A percentile compares a stretch with the other conserved stretches of the same genome.
phyloP scores from a whole-genome alignment of 2,888 invertebrate genomes.

The Osedax fenrisi region DNA sequence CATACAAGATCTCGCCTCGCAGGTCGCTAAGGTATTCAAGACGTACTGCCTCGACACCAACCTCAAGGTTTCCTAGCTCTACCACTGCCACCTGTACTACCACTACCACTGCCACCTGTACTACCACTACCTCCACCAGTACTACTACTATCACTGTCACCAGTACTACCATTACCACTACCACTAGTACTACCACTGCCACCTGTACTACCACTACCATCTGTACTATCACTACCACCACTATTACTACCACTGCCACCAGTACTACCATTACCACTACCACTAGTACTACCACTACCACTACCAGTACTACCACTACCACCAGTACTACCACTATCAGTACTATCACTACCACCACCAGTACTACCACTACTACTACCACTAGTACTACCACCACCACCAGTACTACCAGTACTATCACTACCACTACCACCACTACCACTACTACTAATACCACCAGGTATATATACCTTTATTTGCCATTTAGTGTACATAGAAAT shows the following conservation, averaged over 20 bases:
- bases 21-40: conserved; percentile 70
- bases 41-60: conserved; percentile 52
- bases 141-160: neutral
- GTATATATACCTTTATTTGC: too few relatives aligned
- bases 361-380: neutral
- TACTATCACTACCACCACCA: neutral
- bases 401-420: neutral
- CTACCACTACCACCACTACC: neutral
- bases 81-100: neutral
- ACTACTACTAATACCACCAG: neutral
- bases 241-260: neutral
- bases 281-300: neutral
- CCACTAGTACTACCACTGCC: neutral
- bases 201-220: neutral
- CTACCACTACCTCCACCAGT: neutral
- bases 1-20: conserved; percentile 76
- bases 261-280: neutral
- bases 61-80: conserved; percentile 32
- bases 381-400: neutral
- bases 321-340: neutral
- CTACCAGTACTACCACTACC: neutral
- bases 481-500: too few relatives aligned
- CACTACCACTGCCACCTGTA: neutral
- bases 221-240: neutral
- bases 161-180: neutral